Percentiles rank a stretch among this genome's conserved stretches.
These are phyloP conservation scores for Laupala kohalensis DNA, from an alignment of 1,140 invertebrate species.

Conservation along the genomic window DNA sequence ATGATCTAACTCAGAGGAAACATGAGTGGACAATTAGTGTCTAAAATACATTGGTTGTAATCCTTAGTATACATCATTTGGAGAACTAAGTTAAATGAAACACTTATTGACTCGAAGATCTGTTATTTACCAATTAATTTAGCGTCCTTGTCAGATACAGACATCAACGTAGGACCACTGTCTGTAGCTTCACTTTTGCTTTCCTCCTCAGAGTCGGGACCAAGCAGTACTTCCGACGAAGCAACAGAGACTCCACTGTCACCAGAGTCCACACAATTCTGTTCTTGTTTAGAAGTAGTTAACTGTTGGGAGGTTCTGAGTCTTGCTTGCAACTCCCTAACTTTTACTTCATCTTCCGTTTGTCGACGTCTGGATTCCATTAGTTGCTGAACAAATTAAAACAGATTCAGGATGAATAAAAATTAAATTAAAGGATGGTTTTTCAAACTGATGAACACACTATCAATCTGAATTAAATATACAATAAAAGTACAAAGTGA, in stretches of 20 bases:
- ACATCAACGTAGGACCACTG: slow-evolving; percentile 22
- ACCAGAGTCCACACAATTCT: not conserved
- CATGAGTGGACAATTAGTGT: too few species aligned
- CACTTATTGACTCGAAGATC: too few species aligned
- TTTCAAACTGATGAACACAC: too few species aligned
- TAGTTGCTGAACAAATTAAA: slow-evolving; percentile 39
- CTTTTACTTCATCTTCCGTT: slow-evolving; percentile 41
- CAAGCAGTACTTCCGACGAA: slow-evolving; percentile 4
- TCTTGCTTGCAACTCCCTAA: slow-evolving; percentile 18
- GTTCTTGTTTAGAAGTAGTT: not conserved
- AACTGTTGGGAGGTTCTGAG: slow-evolving; percentile 3
- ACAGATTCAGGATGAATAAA: too few species aligned
- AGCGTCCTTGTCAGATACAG: slow-evolving; percentile 40
- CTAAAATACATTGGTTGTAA: too few species aligned
- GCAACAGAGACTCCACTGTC: slow-evolving; percentile 3
- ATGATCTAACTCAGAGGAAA: too few species aligned
- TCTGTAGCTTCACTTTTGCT: slow-evolving; percentile 22
- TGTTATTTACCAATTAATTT: slow-evolving; percentile 30
- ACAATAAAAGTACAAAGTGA: too few species aligned
- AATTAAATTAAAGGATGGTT: too few species aligned
- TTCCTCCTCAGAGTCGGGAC: slow-evolving; percentile 31
- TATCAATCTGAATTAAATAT: too few species aligned
- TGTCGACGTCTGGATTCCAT: slow-evolving; percentile 48
- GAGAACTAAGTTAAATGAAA: too few species aligned
- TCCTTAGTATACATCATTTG: too few species aligned